Evolutionary conservation across 2,113 vertebrate species (phyloP), one percentile per base, ranked within the genome.

Genomic region (Nerophis lumbriciformis): DNA sequence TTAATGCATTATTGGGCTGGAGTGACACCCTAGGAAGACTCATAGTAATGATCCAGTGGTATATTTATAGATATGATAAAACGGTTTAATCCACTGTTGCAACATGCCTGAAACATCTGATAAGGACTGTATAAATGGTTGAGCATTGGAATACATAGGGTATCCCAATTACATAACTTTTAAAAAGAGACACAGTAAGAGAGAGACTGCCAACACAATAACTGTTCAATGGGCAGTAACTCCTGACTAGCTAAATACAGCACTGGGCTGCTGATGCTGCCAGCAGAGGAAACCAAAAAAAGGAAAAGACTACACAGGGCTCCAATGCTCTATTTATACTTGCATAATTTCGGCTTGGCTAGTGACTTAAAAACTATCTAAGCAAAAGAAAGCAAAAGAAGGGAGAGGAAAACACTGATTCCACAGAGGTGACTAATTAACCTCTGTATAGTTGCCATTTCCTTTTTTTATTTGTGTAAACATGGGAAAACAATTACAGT

Each of bases 401-500:
- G 53, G 28, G 66, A 80, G 77, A 70, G 80, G 76, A 63, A 72
- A 65, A 19, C 35, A 59, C 45, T 55, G 49, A 72, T 63, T 65
- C 53, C 37, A 78, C 59, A 69, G 66, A 83, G 78, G 75, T 74
- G 73, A 63, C 71, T 83, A 77, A 80, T 85, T 86, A 88, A 87
- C 82, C 76, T 63, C 51, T 56, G 19, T 76, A 73, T 83, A 78
- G 86, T 84, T 86, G 73, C 69, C 0, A 66, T 64, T 82, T 86
- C 61, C 65, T 69, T 83, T 44, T 28, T 76, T 62, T 78, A 63
- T 76, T 80, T 75, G 69, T 56, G 51, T 16, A 56, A 48, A 72
- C 38, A 56, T 28, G 37, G 38, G 35, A 28, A 35, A 19, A 35
- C 42, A 37, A 80, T 76, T 59, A 68, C 56, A 44, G 51, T 63